These are phyloP conservation scores for Hydropsyche tenuis DNA, from an alignment of 1,140 invertebrate species.

Conservation along the genomic window DNA sequence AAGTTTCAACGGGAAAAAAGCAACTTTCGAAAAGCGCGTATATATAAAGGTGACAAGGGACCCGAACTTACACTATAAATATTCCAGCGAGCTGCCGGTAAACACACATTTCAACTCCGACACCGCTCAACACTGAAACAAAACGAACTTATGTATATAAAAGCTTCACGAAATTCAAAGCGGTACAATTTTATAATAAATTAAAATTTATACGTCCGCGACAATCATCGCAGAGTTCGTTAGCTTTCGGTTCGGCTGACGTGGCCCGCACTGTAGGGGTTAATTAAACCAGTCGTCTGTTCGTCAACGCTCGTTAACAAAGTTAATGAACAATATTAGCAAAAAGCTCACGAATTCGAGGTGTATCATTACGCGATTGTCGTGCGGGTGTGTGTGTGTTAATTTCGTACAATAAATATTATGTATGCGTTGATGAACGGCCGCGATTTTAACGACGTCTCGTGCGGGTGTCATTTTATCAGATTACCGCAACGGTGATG, in stretches of 20 bases:
- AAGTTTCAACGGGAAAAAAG: background rate
- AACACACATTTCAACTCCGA: constrained; percentile 46
- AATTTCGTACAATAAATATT: too few species aligned
- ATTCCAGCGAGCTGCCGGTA: constrained; percentile 43
- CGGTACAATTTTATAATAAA: too few species aligned
- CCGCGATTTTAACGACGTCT: too few species aligned
- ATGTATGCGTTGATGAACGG: too few species aligned
- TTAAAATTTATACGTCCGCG: background rate
- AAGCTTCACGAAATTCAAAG: too few species aligned
- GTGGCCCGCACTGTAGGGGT: background rate
- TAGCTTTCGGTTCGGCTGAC: constrained; percentile 14
- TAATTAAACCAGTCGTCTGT: background rate
- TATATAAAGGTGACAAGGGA: background rate
- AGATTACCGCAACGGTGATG: too few species aligned
- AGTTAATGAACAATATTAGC: constrained; percentile 16
- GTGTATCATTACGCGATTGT: background rate
- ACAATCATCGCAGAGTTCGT: background rate
- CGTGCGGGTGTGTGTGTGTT: too few species aligned
- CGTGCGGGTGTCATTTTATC: too few species aligned
- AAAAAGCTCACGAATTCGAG: background rate
- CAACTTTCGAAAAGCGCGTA: background rate
- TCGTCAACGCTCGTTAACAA: constrained; percentile 14
- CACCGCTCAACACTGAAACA: constrained; percentile 48
- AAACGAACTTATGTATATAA: too few species aligned
- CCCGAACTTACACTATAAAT: constrained; percentile 45